phyloP scores from a whole-genome alignment of 2,888 invertebrate genomes.

The Nesidiocoris tenuis region DNA sequence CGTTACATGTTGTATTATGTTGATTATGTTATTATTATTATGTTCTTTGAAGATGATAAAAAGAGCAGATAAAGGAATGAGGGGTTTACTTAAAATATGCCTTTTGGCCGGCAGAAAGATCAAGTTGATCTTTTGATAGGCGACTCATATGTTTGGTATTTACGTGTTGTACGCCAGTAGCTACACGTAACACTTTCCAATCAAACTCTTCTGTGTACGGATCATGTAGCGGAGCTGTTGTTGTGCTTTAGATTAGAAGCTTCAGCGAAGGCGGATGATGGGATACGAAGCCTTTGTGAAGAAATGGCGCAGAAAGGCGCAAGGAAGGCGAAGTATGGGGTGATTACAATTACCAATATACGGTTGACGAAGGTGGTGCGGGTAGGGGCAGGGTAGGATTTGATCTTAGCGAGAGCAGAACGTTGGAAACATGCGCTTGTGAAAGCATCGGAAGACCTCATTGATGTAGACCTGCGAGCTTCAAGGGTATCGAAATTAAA shows the following conservation, averaged over 20 bases:
- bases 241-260: not conserved
- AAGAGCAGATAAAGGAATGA: no score
- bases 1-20: no score
- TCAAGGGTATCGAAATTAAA: constrained; percentile 38
- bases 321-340: not conserved
- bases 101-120: no score
- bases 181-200: no score
- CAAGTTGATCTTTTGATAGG: no score
- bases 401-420: not conserved
- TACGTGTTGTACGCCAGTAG: no score
- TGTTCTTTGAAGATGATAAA: no score
- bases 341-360: constrained; percentile 40
- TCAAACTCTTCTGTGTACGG: no score
- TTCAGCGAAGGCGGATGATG: constrained; percentile 4
- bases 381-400: not conserved
- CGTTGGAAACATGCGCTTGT: constrained; percentile 9
- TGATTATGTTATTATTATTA: no score
- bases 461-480: constrained; percentile 17
- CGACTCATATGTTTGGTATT: no score
- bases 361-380: not conserved
- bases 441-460: constrained; percentile 29
- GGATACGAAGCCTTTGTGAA: constrained; percentile 31
- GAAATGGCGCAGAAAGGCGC: constrained; percentile 31
- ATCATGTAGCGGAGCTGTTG: not conserved
- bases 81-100: no score